Evolutionary conservation across 2,888 invertebrate species (phyloP).

Genomic region (Tetropium fuscum): DNA sequence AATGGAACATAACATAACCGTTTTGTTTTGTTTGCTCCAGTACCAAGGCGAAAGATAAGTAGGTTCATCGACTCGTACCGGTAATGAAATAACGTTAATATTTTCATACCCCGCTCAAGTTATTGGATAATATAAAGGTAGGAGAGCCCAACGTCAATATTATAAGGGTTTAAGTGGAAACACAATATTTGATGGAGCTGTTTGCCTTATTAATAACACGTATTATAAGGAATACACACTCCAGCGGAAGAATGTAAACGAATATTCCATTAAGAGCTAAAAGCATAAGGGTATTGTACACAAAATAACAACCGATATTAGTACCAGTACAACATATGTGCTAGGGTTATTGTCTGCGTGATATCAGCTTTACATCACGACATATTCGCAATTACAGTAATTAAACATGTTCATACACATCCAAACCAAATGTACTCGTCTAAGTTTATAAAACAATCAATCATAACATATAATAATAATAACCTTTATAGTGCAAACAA

Average conservation of each 20-base stretch:
- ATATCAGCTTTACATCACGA: too few species aligned
- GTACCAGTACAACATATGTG: too few species aligned
- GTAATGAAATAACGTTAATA: slow-evolving; percentile 15
- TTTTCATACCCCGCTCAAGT: slow-evolving; percentile 9
- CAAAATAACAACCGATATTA: slow-evolving; percentile 4
- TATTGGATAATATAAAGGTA: slow-evolving; percentile 20
- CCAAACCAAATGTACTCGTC: too few species aligned
- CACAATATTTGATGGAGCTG: slow-evolving; percentile 14
- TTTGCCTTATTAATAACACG: slow-evolving; percentile 24
- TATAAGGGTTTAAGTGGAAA: slow-evolving; percentile 5
- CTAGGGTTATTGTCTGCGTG: too few species aligned
- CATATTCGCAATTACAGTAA: too few species aligned
- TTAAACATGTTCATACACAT: too few species aligned
- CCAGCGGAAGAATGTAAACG: slow-evolving; percentile 11
- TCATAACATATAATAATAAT: too few species aligned
- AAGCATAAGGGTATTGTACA: slow-evolving; percentile 1
- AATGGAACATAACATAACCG: slow-evolving; percentile 6
- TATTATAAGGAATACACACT: not conserved
- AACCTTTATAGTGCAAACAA: too few species aligned
- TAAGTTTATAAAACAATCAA: too few species aligned
- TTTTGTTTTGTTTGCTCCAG: slow-evolving; percentile 13
- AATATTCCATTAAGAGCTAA: slow-evolving; percentile 2
- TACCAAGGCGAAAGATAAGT: slow-evolving; percentile 10
- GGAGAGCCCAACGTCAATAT: slow-evolving; percentile 12
- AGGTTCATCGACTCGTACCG: slow-evolving; percentile 14